phyloP scores from a whole-genome alignment of 1,140 invertebrate genomes.

The Episyrphus balteatus region DNA sequence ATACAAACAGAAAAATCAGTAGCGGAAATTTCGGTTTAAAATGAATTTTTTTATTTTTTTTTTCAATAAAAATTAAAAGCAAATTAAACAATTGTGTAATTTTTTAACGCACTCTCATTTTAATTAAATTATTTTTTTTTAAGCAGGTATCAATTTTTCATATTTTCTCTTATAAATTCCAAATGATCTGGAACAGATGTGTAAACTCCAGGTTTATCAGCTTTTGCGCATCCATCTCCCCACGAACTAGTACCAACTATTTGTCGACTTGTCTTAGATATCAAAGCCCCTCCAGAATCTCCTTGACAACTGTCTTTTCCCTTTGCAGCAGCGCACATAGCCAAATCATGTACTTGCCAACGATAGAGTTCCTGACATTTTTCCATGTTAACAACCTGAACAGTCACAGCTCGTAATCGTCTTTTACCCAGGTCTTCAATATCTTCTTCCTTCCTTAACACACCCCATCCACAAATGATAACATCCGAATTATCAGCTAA shows the following conservation, averaged over 20 bases:
- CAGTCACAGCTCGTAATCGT: neutral
- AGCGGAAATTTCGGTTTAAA: no score
- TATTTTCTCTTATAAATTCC: no score
- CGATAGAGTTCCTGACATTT: neutral
- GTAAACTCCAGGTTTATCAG: conserved; percentile 46
- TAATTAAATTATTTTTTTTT: no score
- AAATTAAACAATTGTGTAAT: no score
- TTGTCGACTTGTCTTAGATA: conserved; percentile 22
- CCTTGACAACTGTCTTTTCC: conserved; percentile 39
- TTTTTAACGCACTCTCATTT: no score
- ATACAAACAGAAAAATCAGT: no score
- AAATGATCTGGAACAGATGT: conserved; percentile 32
- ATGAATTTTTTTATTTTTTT: no score
- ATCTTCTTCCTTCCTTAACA: conserved; percentile 6
- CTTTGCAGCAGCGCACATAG: neutral
- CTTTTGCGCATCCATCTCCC: conserved; percentile 48
- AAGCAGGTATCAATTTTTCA: no score
- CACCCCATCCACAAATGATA: conserved; percentile 28
- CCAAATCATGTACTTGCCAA: no score
- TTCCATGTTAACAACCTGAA: neutral
- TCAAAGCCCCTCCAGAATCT: conserved; percentile 49
- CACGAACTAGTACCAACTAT: conserved; percentile 52
- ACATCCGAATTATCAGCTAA: conserved; percentile 15
- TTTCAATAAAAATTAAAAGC: no score
- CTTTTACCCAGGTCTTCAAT: neutral